Conservation (phyloP, 2,113 vertebrate genomes). For the Ia io region DNA sequence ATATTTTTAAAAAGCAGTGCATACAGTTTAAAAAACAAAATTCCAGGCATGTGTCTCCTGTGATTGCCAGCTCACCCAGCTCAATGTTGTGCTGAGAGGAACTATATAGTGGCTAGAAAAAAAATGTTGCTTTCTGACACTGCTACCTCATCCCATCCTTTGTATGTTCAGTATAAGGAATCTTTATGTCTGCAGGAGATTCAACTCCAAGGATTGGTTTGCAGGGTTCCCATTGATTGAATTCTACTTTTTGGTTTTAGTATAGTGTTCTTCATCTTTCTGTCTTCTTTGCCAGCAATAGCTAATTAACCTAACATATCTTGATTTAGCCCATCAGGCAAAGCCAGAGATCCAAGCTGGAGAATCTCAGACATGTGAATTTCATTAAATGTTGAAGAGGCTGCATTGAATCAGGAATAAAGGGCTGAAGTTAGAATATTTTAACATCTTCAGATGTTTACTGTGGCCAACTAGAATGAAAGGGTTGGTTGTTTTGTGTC, state of each 20-base stretch:
- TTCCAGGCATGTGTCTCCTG: constrained; percentile 78
- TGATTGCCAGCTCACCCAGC: constrained; percentile 74
- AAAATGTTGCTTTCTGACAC: constrained; percentile 73
- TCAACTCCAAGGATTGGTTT: not conserved
- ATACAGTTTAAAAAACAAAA: constrained; percentile 79
- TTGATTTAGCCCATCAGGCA: not conserved
- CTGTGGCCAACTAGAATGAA: not conserved
- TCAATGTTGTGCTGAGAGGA: constrained; percentile 73
- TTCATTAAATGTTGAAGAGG: constrained; percentile 9
- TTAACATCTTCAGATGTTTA: constrained; percentile 11
- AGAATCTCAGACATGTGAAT: not conserved
- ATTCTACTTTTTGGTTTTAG: not conserved
- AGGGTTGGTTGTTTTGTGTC: not conserved
- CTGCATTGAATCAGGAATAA: not conserved
- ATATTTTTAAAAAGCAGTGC: constrained; percentile 65
- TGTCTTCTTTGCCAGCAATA: not conserved
- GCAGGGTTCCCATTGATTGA: not conserved
- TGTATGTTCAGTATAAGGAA: not conserved
- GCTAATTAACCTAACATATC: not conserved
- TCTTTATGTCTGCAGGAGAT: not conserved
- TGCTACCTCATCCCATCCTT: not conserved
- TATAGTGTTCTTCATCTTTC: not conserved
- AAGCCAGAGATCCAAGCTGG: not conserved
- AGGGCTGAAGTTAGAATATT: not conserved
- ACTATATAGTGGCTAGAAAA: constrained; percentile 60